Base-by-base conservation (phyloP, 2,113 vertebrate genomes). In the Aepyceros melampus region DNA sequence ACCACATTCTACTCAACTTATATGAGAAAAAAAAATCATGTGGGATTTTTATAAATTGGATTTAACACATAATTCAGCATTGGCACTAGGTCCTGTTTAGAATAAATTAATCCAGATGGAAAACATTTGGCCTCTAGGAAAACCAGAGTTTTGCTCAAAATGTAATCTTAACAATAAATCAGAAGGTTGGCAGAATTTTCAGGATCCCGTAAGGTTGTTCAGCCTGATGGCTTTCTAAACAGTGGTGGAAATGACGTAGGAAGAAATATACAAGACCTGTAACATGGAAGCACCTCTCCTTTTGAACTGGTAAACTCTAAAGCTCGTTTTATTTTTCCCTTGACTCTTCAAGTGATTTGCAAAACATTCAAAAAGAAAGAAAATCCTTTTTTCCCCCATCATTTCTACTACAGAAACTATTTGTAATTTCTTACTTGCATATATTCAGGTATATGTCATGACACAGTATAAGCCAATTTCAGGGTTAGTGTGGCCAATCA, bases 141-240 rank as follows among this genome's bases (percentile, higher is more conserved):
- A 95, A 91, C 31, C 25, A 62, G 25, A 55, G 25, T 91, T 97
- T 94, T 94, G 64, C 76, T 81, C 76, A 89, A 94, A 97, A 82
- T 62, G 8, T n/a, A 79, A 71, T 36, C 84, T 25, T 74, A 91
- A 87, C 31, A 55, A 64, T 74, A 31, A 60, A 40, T 71, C n/a
- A 86, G 17, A 74, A 93, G 23, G 55, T 19, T 82, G 45, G 71
- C 71, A 60, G 53, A 25, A 71, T 53, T 96, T 90, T 96, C 71
- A 76, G 86, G n/a, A 87, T 49, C 53, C 43, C 43, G 23, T 27
- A 86, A 86, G 25, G 17, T 7, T 86, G 55, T 87, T 88, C 36
- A 97, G 51, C 12, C 21, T 40, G 45, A 71, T 40, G 25, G 33
- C 27, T 95, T 97, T 36, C 47, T 64, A 86, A 76, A 33, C 25